Conservation (phyloP, 2,113 vertebrate species). For the Tetraodon nigroviridis region DNA sequence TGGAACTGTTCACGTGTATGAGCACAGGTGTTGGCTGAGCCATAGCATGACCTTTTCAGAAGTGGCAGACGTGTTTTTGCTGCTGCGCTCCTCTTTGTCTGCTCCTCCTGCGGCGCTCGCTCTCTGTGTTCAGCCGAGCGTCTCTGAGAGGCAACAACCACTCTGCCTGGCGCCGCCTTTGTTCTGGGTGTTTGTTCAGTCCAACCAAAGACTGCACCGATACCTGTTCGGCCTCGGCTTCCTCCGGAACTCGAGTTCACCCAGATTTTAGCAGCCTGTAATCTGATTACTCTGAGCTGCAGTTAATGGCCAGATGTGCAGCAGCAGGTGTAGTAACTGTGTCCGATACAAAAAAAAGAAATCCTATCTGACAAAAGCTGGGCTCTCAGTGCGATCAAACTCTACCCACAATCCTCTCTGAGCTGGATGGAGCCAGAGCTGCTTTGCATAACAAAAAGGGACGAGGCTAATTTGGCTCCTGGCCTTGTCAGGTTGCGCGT, state of each 20-base stretch:
- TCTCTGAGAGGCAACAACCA: constrained; percentile 25
- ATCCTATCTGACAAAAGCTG: constrained; percentile 30
- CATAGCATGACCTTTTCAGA: constrained; percentile 47
- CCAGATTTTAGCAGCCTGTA: too few relatives aligned
- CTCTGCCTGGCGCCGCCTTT: constrained; percentile 4
- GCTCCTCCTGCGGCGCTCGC: constrained; percentile 20
- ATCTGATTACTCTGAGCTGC: too few relatives aligned
- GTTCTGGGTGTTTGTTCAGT: background rate
- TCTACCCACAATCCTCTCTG: constrained; percentile 46
- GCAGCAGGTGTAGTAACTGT: constrained; percentile 24
- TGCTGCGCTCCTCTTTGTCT: background rate
- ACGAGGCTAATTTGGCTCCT: constrained; percentile 25
- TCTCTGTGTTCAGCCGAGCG: background rate
- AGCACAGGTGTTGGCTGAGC: constrained; percentile 13
- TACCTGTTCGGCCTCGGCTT: too few relatives aligned
- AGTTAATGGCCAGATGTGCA: background rate
- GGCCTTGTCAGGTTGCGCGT: constrained; percentile 43
- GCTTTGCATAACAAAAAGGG: constrained; percentile 43
- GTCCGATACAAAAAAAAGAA: constrained; percentile 21
- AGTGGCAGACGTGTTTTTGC: constrained; percentile 36
- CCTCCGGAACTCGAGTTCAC: too few relatives aligned
- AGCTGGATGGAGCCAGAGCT: constrained; percentile 19
- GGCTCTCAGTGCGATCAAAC: constrained; percentile 44
- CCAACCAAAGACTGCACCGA: too few relatives aligned
- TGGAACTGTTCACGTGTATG: constrained; percentile 16